Evolutionary conservation across 1,140 invertebrate species (phyloP).

Genomic region (Vanessa tameamea): DNA sequence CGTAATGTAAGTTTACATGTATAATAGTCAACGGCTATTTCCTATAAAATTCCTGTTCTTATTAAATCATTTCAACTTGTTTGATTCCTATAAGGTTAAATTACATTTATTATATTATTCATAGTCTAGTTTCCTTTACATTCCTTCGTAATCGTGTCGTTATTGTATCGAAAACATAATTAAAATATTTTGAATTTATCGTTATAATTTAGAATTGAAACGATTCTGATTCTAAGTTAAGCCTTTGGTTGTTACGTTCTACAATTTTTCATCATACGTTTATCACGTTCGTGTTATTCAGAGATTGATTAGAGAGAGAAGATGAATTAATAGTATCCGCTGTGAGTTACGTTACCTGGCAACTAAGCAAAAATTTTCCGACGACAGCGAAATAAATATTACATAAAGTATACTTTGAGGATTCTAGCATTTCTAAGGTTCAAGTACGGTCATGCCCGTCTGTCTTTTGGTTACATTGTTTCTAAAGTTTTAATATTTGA

Average conservation of each 20-base stretch:
- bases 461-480: too few relatives aligned
- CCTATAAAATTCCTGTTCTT: not conserved
- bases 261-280: not conserved
- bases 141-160: constrained; percentile 1
- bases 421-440: too few relatives aligned
- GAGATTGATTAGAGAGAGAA: not conserved
- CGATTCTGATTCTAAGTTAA: not conserved
- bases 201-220: too few relatives aligned
- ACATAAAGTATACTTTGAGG: too few relatives aligned
- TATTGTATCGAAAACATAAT: not conserved
- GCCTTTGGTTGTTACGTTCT: not conserved
- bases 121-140: constrained; percentile 8
- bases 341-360: not conserved
- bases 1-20: constrained; percentile 31
- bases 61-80: not conserved
- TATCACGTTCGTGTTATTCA: too few relatives aligned
- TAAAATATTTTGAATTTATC: too few relatives aligned
- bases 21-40: not conserved
- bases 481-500: too few relatives aligned
- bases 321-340: not conserved
- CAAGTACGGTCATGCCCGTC: too few relatives aligned
- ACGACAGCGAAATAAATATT: constrained; percentile 1
- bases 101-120: constrained; percentile 6
- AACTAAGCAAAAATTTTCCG: constrained; percentile 5
- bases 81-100: not conserved